phyloP scores from a whole-genome alignment of 2,888 invertebrate species.

The Quadroppia sp. region DNA sequence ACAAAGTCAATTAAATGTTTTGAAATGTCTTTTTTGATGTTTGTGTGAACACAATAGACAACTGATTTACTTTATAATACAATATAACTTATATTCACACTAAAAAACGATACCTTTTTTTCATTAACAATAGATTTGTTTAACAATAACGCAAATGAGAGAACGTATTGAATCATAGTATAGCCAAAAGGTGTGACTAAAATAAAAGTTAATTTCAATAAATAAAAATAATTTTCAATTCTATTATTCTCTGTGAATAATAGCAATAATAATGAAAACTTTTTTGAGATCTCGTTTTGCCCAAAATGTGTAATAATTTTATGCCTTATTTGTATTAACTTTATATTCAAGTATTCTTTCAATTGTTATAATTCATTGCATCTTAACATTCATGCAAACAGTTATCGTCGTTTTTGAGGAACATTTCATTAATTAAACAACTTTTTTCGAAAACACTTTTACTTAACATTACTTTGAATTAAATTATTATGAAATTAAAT shows the following conservation, averaged over 20 bases:
- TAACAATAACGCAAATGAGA: not conserved
- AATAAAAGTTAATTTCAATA: not conserved
- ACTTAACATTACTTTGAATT: constrained; percentile 1
- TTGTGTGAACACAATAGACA: too few species aligned
- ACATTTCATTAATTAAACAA: not conserved
- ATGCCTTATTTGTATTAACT: constrained; percentile 1
- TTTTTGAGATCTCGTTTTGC: constrained; percentile 5
- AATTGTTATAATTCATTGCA: not conserved
- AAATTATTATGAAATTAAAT: not conserved
- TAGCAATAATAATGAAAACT: not conserved
- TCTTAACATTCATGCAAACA: not conserved
- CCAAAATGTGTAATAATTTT: not conserved
- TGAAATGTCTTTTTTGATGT: too few species aligned
- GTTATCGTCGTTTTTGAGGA: too few species aligned
- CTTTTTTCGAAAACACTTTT: not conserved
- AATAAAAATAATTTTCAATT: constrained; percentile 15
- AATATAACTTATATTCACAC: too few species aligned
- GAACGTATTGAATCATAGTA: not conserved
- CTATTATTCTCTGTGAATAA: not conserved
- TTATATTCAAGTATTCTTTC: not conserved
- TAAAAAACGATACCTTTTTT: too few species aligned
- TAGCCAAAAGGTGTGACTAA: not conserved
- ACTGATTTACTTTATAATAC: too few species aligned
- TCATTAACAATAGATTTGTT: too few species aligned
- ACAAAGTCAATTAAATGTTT: not conserved